These are phyloP conservation scores for Proteles cristata DNA, from an alignment of 2,113 vertebrate species.

Conservation along the genomic window DNA sequence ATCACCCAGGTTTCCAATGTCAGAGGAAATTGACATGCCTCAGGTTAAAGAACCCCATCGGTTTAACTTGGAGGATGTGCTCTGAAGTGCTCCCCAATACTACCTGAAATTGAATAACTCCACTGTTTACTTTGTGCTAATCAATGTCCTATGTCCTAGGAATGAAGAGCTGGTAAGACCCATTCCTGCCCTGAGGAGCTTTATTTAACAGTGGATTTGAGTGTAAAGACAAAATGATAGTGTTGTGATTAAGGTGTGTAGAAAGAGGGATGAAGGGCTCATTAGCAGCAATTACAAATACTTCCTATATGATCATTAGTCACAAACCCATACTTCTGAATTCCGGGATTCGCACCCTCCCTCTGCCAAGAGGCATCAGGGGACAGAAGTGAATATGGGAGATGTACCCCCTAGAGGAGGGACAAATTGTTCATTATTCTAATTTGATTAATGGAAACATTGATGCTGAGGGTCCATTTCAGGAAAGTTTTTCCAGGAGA, in stretches of 20 bases:
- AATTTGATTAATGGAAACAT: background rate
- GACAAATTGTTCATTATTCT: background rate
- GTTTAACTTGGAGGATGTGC: background rate
- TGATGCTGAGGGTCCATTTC: background rate
- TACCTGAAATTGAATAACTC: background rate
- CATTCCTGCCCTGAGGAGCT: background rate
- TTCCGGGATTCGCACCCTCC: background rate
- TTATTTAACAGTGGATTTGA: background rate
- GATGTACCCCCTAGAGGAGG: background rate
- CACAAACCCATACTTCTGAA: background rate
- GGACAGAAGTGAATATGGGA: background rate
- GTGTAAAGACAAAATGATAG: background rate
- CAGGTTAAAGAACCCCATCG: background rate
- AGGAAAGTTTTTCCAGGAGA: background rate
- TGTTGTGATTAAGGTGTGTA: background rate
- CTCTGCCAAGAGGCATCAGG: background rate
- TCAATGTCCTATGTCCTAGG: background rate
- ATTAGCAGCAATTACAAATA: constrained; percentile 51
- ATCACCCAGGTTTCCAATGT: background rate
- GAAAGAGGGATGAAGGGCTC: background rate
- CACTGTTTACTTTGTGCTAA: background rate
- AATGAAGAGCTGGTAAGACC: background rate
- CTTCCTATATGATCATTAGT: constrained; percentile 15
- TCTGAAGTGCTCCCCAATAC: background rate
- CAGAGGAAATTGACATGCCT: background rate